phyloP scores from a whole-genome alignment of 1,140 invertebrate species.

The Procambarus clarkii region DNA sequence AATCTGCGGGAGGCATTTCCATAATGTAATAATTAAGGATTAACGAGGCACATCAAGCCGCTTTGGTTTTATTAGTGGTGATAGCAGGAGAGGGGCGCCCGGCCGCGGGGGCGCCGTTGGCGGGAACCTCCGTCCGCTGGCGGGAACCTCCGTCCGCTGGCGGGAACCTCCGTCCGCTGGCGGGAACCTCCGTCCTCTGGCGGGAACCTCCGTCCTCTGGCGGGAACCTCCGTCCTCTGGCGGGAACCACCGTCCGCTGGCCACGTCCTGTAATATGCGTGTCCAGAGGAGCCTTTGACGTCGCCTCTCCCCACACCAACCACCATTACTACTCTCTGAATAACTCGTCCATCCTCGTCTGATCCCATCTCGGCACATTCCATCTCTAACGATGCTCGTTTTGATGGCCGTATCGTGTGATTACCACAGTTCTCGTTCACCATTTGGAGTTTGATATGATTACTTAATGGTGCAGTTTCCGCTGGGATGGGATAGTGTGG shows the following conservation, averaged over 20 bases:
- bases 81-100: neutral
- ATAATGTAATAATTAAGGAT: slow-evolving; percentile 62
- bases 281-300: neutral
- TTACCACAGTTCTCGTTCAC: neutral
- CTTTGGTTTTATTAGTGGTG: slow-evolving; percentile 15
- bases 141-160: neutral
- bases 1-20: slow-evolving; percentile 41
- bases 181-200: neutral
- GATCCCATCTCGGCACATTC: slow-evolving; percentile 1
- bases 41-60: slow-evolving; percentile 50
- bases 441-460: neutral
- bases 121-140: neutral
- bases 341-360: neutral
- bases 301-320: neutral
- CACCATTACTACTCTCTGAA: neutral
- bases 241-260: too few relatives aligned
- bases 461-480: neutral
- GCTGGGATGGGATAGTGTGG: neutral
- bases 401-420: neutral
- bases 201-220: too few relatives aligned
- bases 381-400: neutral
- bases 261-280: neutral
- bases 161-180: neutral
- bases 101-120: too few relatives aligned
- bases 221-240: too few relatives aligned